Base-by-base conservation (phyloP, 2,888 invertebrate genomes). In the Acrocera orbiculus region DNA sequence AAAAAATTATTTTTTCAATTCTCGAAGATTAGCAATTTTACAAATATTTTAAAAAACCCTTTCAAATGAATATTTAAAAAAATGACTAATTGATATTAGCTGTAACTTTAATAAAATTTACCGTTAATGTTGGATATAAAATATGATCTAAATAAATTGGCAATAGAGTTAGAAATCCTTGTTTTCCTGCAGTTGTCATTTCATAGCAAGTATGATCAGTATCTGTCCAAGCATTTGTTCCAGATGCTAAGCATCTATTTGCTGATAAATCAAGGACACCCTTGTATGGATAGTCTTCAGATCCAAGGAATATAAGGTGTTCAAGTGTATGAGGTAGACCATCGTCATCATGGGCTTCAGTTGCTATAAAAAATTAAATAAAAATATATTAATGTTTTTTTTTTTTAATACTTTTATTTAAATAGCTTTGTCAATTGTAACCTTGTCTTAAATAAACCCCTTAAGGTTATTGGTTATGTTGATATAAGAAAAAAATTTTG, bases 101-200 rank as follows among this genome's bases (percentile, higher is more conserved):
- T 19, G 19, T 2, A 16, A 2, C 3, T 3, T 16, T n/a, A n/a
- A n/a, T n/a, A 2, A n/a, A n/a, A 10, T 8, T 50, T 55, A 72
- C 72, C 22, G 76, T 78, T 13, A 92, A 64, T 4, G 77, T 76
- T 1, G 92, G 90, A 49, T 76, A 76, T 27, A 92, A 63, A 44
- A 92, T 75, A 52, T 93, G 92, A 52, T 92, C 90, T 37, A 92
- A 57, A 54, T 87, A 93, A 46, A 92, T 77, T 0, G 90, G 90
- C 54, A 92, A 63, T n/a, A 92, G 61, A 4, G 79, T 76, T 27
- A 89, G 62, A 64, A 90, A 89, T 13, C 92, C 92, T 49, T 80
- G 78, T 47, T 76, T 75, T 14, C 81, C 82, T 4, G 86, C 87
- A 19, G 87, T 90, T 40, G 76, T 75, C 62, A 90, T 74, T 0